Percentiles rank a stretch among this genome's conserved stretches.
These are phyloP conservation scores for Gnatocerus cornutus DNA, from an alignment of 2,888 invertebrate genomes.

Conservation along the genomic window DNA sequence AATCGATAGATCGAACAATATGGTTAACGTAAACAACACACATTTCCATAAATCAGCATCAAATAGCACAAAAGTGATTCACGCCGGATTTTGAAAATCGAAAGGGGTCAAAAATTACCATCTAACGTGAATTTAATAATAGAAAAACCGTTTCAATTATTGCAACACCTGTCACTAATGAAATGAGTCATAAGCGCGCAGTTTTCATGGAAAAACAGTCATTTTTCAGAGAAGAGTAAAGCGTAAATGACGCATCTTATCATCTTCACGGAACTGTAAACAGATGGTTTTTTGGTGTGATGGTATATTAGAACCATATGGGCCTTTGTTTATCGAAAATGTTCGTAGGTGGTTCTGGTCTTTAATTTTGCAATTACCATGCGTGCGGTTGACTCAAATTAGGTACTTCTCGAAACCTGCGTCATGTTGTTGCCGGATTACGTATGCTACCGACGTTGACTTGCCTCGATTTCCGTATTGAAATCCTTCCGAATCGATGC, in stretches of 20 bases:
- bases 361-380: constrained; percentile 24
- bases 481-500: constrained; percentile 35
- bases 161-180: not conserved
- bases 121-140: not conserved
- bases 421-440: constrained; percentile 18
- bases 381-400: constrained; percentile 13
- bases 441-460: constrained; percentile 19
- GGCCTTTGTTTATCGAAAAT: constrained; percentile 4
- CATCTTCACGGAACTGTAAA: constrained; percentile 2
- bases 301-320: constrained; percentile 6
- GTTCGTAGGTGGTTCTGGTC: constrained; percentile 21
- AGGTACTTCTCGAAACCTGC: constrained; percentile 23
- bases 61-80: constrained; percentile 26
- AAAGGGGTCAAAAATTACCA: constrained; percentile 21
- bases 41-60: constrained; percentile 34
- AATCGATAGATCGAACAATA: constrained; percentile 4
- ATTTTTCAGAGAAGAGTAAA: too few species aligned
- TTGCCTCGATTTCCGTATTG: constrained; percentile 25
- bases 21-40: constrained; percentile 8
- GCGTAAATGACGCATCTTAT: too few species aligned
- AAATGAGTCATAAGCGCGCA: not conserved
- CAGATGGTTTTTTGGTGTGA: not conserved
- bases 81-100: constrained; percentile 17
- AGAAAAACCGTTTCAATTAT: not conserved
- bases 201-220: constrained; percentile 13